Percentiles rank a stretch among this genome's conserved stretches.
Evolutionary conservation across 2,113 vertebrate species (phyloP).

Genomic region (Pollimyrus isidori): DNA sequence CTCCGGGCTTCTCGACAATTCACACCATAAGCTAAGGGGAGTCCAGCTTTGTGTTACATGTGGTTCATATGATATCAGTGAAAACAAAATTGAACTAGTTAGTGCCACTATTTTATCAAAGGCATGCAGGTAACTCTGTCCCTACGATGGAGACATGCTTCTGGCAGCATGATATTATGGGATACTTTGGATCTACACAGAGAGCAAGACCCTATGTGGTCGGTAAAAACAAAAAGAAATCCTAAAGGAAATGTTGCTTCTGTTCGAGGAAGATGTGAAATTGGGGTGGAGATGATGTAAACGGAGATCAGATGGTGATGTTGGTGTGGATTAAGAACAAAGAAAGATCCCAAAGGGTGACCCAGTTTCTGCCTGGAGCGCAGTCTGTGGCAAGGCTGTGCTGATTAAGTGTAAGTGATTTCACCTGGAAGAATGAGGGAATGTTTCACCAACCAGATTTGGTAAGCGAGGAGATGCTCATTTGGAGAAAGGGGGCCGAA

Average conservation of each 20-base stretch:
- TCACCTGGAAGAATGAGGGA: not conserved
- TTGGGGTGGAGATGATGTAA: not conserved
- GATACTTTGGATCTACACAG: not conserved
- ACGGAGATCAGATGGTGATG: not conserved
- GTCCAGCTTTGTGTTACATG: not conserved
- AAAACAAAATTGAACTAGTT: not conserved
- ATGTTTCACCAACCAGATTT: not conserved
- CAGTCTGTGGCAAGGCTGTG: not conserved
- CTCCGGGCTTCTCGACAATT: not conserved
- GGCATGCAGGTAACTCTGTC: not conserved
- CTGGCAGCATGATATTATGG: not conserved
- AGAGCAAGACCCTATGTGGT: not conserved
- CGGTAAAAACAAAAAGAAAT: not conserved
- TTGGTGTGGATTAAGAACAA: not conserved
- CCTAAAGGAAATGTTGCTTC: not conserved
- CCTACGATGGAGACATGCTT: not conserved
- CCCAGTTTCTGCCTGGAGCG: not conserved
- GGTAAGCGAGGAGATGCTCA: not conserved
- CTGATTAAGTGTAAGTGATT: not conserved
- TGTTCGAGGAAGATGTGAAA: not conserved
- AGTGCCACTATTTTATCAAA: not conserved
- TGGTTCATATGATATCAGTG: not conserved
- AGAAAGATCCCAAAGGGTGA: not conserved
- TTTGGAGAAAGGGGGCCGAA: not conserved
- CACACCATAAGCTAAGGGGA: not conserved